Percentiles rank a stretch among this genome's conserved stretches.
Conservation (phyloP, 1,140 invertebrate species). For the Aphelenchoides fujianensis region DNA sequence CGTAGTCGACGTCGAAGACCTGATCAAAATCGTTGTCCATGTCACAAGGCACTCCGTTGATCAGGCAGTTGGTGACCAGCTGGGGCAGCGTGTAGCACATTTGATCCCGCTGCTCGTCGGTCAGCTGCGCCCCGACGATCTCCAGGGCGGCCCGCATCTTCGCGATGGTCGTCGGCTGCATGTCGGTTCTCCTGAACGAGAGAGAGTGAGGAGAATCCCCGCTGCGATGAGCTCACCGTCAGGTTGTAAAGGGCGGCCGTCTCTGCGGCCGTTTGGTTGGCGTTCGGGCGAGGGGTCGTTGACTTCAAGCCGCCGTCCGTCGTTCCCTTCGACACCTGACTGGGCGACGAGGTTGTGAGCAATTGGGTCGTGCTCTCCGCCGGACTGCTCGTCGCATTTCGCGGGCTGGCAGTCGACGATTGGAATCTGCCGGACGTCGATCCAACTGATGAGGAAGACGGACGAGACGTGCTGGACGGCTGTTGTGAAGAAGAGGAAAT, state of each 20-base stretch:
- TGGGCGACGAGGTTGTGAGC: background rate
- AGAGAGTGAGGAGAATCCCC: background rate
- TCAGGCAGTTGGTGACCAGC: background rate
- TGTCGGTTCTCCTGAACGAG: background rate
- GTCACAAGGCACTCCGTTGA: constrained; percentile 11
- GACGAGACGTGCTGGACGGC: background rate
- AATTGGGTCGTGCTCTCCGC: background rate
- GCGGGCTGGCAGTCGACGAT: background rate
- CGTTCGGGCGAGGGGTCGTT: background rate
- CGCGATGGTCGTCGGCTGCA: constrained; percentile 1
- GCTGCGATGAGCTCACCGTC: background rate
- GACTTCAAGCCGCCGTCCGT: background rate
- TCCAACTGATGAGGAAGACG: background rate
- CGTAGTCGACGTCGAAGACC: constrained; percentile 17
- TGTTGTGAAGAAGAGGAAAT: background rate
- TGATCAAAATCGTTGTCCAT: constrained; percentile 14
- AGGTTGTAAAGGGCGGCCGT: background rate
- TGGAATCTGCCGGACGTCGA: background rate
- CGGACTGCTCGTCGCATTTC: background rate
- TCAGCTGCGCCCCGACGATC: background rate
- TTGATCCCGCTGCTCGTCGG: constrained; percentile 4
- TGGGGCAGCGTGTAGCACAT: constrained; percentile 10
- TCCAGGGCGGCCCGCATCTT: constrained; percentile 10
- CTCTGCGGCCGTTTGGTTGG: background rate
- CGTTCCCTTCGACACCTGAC: background rate